phyloP scores from a whole-genome alignment of 2,888 invertebrate species.

The Hypercompe scribonia region DNA sequence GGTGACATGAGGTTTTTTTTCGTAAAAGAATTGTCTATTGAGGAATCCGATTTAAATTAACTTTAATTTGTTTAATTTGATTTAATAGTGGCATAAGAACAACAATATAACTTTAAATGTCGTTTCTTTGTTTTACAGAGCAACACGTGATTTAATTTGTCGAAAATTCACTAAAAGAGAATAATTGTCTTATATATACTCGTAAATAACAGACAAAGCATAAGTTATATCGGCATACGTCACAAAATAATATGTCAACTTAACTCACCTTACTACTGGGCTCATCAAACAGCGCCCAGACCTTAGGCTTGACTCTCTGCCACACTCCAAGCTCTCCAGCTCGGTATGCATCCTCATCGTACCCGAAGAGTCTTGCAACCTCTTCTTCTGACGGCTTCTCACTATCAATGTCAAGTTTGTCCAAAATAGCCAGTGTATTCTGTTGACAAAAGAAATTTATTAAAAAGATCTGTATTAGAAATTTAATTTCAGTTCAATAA shows the following conservation, averaged over 20 bases:
- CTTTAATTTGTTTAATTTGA: too few species aligned
- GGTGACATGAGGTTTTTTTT: too few species aligned
- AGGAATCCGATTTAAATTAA: too few species aligned
- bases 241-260: not conserved
- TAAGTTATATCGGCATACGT: not conserved
- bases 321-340: slow-evolving; percentile 93
- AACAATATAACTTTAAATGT: too few species aligned
- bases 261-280: slow-evolving; percentile 96
- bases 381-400: slow-evolving; percentile 97
- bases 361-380: slow-evolving; percentile 96
- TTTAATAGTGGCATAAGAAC: too few species aligned
- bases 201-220: not conserved
- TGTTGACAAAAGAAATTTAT: slow-evolving; percentile 73
- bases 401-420: slow-evolving; percentile 97
- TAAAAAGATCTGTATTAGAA: not conserved
- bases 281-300: slow-evolving; percentile 98
- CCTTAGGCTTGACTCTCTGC: slow-evolving; percentile 96
- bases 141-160: too few species aligned
- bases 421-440: slow-evolving; percentile 98
- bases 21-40: too few species aligned
- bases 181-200: too few species aligned
- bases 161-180: too few species aligned
- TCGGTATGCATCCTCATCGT: slow-evolving; percentile 94
- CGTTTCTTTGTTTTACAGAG: too few species aligned
- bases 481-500: not conserved